phyloP scores from a whole-genome alignment of 2,113 vertebrate genomes.

The Brachirus orientalis region DNA sequence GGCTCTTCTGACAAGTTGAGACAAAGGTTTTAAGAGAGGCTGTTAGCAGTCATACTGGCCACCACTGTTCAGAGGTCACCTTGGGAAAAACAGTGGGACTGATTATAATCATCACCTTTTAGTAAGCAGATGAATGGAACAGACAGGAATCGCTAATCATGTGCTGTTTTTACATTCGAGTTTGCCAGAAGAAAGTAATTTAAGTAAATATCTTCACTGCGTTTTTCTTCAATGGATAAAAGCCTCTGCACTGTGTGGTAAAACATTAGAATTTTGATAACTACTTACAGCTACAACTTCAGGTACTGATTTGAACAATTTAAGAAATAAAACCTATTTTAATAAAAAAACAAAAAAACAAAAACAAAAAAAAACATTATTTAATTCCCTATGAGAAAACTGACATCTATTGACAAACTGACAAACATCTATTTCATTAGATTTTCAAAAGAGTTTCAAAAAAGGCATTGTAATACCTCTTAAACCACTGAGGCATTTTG shows the following conservation, averaged over 20 bases:
- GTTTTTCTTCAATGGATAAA: slow-evolving; percentile 45
- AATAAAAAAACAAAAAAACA: too few species aligned
- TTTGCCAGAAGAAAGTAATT: slow-evolving; percentile 27
- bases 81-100: slow-evolving; percentile 41
- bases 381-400: background rate
- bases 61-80: slow-evolving; percentile 26
- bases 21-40: slow-evolving; percentile 12
- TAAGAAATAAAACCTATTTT: background rate
- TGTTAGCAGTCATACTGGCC: slow-evolving; percentile 3
- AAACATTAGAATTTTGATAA: slow-evolving; percentile 63
- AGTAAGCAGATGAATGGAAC: background rate
- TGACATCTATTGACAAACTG: too few species aligned
- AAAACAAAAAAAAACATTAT: slow-evolving; percentile 2
- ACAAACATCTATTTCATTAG: background rate
- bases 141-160: background rate
- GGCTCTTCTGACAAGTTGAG: slow-evolving; percentile 6
- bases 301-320: slow-evolving; percentile 14
- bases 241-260: slow-evolving; percentile 50
- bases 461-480: background rate
- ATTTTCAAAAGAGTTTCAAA: background rate
- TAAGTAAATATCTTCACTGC: too few species aligned
- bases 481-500: background rate
- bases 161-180: background rate
- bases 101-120: slow-evolving; percentile 57
- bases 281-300: slow-evolving; percentile 2